Evolutionary conservation across 1,140 invertebrate genomes (phyloP), one percentile per base, ranked within the genome.

Genomic region (Diploscapter pachys): DNA sequence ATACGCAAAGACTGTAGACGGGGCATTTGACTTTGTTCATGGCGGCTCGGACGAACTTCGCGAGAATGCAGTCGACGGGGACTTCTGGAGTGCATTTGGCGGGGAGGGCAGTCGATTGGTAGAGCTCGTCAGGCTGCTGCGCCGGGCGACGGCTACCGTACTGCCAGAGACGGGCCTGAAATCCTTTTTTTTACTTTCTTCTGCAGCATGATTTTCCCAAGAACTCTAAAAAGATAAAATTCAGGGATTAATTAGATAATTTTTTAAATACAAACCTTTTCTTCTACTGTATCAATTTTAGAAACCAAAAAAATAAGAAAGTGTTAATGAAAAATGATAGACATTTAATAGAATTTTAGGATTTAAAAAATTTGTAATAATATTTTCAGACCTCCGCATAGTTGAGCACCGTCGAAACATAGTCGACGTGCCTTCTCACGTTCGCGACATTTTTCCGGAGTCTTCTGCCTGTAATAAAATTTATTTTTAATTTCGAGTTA

Each of bases 21-120:
- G 96, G 97, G 89, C 96, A 99, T 81, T 95, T 90, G 91, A 98
- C 96, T 90, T 99, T 99, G 88, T 99, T 99, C 63, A 96, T 98
- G 6, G 97, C 96, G 52, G 95, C 95, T 87, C 98, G 93, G 2
- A 99, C 95, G 88, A 98, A 98, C 82, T 88, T 88, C 13, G 95
- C 97, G 3, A 94, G 96, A 3, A 99, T 93, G 81, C 94, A 92
- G 89, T 99, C 98, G 75, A 95, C 95, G 4, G 96, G 93, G 88
- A 96, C 96, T 85, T 97, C 92, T 62, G 92, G 80, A 13, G 78
- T 85, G 6, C 76, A 77, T 6, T 56, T 53, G 5, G 83, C 83
- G 49, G 84, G 83, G 0, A 86, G 63, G n/a, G 83, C 79, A 4
- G 76, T 49, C n/a, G 49, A 53, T n/a, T 73, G 73, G 11, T 74